phyloP scores from a whole-genome alignment of 2,797 vertebrate species.

The Tachyglossus aculeatus region DNA sequence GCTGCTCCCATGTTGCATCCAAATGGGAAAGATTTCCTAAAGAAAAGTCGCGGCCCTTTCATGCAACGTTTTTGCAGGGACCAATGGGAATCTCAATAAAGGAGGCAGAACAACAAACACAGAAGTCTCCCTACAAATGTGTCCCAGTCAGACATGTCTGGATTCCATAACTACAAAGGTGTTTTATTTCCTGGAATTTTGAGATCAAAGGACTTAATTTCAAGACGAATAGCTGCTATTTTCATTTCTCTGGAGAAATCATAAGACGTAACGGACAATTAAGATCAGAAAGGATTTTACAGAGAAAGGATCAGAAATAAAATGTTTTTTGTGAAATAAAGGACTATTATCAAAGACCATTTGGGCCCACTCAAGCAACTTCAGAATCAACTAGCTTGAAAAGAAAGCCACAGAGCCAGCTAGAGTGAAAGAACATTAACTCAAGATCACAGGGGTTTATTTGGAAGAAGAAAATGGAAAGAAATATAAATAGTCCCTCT shows the following conservation, averaged over 20 bases:
- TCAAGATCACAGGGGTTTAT: no score
- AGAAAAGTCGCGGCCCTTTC: no score
- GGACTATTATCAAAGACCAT: slow-evolving; percentile 25
- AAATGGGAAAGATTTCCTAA: no score
- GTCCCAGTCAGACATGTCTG: slow-evolving; percentile 62
- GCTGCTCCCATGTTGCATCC: no score
- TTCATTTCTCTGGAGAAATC: slow-evolving; percentile 67
- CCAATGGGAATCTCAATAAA: background rate
- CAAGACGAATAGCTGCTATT: slow-evolving; percentile 70
- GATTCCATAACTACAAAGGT: slow-evolving; percentile 72
- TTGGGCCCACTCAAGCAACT: slow-evolving; percentile 10
- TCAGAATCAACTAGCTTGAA: slow-evolving; percentile 46
- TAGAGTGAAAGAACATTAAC: no score
- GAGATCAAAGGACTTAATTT: slow-evolving; percentile 72
- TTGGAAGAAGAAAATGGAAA: no score
- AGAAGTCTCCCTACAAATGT: slow-evolving; percentile 32
- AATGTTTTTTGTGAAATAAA: slow-evolving; percentile 29
- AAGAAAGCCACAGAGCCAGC: background rate
- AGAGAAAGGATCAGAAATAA: slow-evolving; percentile 51
- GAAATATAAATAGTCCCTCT: no score
- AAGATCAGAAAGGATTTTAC: slow-evolving; percentile 48
- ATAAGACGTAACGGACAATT: slow-evolving; percentile 50
- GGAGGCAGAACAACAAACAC: slow-evolving; percentile 15
- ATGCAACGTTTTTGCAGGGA: no score
- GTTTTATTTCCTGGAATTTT: slow-evolving; percentile 78